Base-by-base conservation (phyloP, 2,113 vertebrate species). In the Paedocypris sp. region DNA sequence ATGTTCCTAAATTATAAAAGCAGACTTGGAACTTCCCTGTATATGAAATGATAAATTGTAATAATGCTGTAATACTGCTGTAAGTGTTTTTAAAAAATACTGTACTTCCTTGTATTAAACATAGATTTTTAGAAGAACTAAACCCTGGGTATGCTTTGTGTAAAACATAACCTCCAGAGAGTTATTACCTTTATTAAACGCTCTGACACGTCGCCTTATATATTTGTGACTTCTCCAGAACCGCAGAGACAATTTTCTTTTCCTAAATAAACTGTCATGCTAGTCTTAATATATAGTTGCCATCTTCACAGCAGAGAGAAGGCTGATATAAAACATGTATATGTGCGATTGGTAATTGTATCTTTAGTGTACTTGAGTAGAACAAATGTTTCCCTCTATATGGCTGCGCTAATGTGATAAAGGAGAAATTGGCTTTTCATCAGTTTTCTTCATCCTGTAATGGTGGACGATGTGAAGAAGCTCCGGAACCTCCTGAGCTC, bases 241-340 rank as follows among this genome's bases (percentile, higher is more conserved):
- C 90, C 90, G 86, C 84, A 83, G 87, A 94, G 92, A 96, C 95
- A 98, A 97, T 98, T 97, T 98, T 97, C 94, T 94, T 95, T 97
- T 94, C 93, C 96, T 97, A 98, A 98, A 98, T 97, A 98, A 97
- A 97, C 93, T 98, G 95, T 98, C 95, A 98, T 90, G 90, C 89
- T 89, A 88, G 90, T 91, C 87, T 91, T 98, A 97, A 98, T 97
- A 94, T 97, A 98, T 98, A 88, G 91, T 88, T 85, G 84, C 87
- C 85, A 89, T 81, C 80, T 83, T 87, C 88, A 85, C 89, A 89
- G 88, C 87, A 78, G 89, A 86, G 74, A 91, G 91, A 87, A 88
- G 82, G 89, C 90, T 89, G 91, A 92, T 95, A 97, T 97, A 97
- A 98, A 97, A 89, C 93, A 96, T 95, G 94, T 94, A 97, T 97